These are phyloP conservation scores for Asbolus verrucosus DNA, from an alignment of 1,140 invertebrate species.

Conservation along the genomic window DNA sequence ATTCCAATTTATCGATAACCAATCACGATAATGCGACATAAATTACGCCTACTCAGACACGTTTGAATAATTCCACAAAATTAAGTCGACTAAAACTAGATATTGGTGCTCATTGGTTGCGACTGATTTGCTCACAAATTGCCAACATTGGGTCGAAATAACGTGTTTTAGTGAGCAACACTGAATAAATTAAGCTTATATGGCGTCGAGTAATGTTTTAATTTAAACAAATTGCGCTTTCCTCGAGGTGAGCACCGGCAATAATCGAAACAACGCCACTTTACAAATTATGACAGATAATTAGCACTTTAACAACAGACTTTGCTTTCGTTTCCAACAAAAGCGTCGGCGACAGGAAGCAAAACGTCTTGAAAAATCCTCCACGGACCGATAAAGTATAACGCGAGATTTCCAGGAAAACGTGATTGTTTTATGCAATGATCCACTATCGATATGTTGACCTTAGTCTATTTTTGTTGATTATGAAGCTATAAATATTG, in stretches of 20 bases:
- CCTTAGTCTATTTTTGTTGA: conserved; percentile 21
- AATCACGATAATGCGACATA: neutral
- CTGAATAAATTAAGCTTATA: neutral
- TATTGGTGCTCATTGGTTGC: neutral
- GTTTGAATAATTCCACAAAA: neutral
- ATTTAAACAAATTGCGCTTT: neutral
- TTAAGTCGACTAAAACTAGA: conserved; percentile 1
- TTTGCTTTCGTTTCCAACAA: no score
- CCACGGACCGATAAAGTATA: conserved; percentile 1
- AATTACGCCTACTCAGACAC: conserved; percentile 18
- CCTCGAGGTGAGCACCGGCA: no score
- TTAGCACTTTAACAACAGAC: no score
- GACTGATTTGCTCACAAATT: neutral
- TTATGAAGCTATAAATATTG: neutral
- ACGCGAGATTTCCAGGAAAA: conserved; percentile 14
- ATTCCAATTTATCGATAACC: neutral
- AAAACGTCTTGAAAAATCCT: conserved; percentile 13
- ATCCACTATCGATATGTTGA: conserved; percentile 2
- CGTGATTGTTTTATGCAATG: conserved; percentile 30
- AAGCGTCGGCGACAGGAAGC: conserved; percentile 27
- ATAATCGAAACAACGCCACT: neutral
- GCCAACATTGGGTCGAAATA: neutral
- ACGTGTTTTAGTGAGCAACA: neutral
- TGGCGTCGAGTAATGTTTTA: no score
- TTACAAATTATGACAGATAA: neutral